These are phyloP conservation scores for Nomada hirtipes DNA, from an alignment of 2,888 invertebrate genomes.

Conservation along the genomic window DNA sequence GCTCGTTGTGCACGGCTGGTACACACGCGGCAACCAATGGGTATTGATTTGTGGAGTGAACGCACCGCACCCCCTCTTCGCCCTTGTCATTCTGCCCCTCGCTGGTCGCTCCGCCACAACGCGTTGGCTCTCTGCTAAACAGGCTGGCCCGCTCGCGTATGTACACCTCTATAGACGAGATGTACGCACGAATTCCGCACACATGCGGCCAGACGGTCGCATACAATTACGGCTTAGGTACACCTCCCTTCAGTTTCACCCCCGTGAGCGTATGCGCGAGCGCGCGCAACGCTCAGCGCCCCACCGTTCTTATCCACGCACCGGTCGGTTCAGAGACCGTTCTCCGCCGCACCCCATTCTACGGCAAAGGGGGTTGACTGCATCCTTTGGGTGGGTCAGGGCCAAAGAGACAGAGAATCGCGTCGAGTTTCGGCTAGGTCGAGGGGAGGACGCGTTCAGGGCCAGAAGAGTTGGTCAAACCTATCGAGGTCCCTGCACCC, in stretches of 20 bases:
- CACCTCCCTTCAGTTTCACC: slow-evolving; percentile 55
- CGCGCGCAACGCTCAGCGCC: slow-evolving; percentile 18
- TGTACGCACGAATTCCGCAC: slow-evolving; percentile 53
- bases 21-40: slow-evolving; percentile 70
- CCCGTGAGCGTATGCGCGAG: slow-evolving; percentile 2
- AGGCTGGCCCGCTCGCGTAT: slow-evolving; percentile 38
- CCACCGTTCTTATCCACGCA: slow-evolving; percentile 51
- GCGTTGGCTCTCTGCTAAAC: slow-evolving; percentile 47
- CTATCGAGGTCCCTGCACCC: slow-evolving; percentile 75
- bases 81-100: slow-evolving; percentile 47
- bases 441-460: slow-evolving; percentile 45
- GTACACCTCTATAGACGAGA: slow-evolving; percentile 23
- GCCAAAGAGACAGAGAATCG: slow-evolving; percentile 73
- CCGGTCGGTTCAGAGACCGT: slow-evolving; percentile 67
- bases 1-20: slow-evolving; percentile 71
- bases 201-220: slow-evolving; percentile 36
- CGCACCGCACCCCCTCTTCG: slow-evolving; percentile 53
- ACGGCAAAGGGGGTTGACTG: slow-evolving; percentile 67
- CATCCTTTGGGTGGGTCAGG: slow-evolving; percentile 84
- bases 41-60: slow-evolving; percentile 81
- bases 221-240: slow-evolving; percentile 50
- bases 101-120: slow-evolving; percentile 24
- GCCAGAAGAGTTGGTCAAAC: slow-evolving; percentile 75
- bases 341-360: slow-evolving; percentile 62
- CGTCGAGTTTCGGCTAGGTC: slow-evolving; percentile 63